Base-by-base conservation (phyloP, 2,113 vertebrate species). In the Onychostoma macrolepis region DNA sequence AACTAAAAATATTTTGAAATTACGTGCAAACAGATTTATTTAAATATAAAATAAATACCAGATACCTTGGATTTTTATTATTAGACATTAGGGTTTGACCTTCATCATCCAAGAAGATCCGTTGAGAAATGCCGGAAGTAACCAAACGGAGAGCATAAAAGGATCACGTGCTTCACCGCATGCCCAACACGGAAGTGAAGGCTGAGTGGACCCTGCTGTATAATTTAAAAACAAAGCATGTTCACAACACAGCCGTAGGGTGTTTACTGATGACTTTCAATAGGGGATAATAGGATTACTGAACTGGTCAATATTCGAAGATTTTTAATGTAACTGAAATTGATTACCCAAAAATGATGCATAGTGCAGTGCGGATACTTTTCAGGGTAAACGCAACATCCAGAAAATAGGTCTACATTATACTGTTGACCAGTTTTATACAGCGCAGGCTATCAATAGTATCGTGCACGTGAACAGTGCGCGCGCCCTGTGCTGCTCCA, bases 401-500 rank as follows among this genome's bases (percentile, higher is more conserved):
- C 19, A 19, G 30, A 36, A 58, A 61, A 38, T 30, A 36, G 2
- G 12, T 36, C 0, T 4, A 12, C n/a, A n/a, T n/a, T n/a, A n/a
- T n/a, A n/a, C n/a, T n/a, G 10, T 36, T 24, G 19, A 10, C 9
- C 3, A 17, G 56, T 78, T 30, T 67, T 30, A 2, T 15, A 36
- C 36, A 67, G 2, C 5, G 5, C 26, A 30, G 13, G 30, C 13
- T 7, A 17, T 65, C 12, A 15, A 65, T 67, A 15, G 4, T 30
- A 30, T 15, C 15, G 30, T 61, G 78, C 78, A 6, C 48, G 77
- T 19, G 30, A 33, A n/a, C 28, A 21, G 50, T 56, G 77, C 79
- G 61, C 56, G 58, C 61, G 24, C 24, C 80, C n/a, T 26, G 13
- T 21, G 12, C 58, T 19, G 77, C 26, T 83, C 81, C 81, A 83